phyloP scores from a whole-genome alignment of 1,140 invertebrate species.

The Pogonus chalceus region DNA sequence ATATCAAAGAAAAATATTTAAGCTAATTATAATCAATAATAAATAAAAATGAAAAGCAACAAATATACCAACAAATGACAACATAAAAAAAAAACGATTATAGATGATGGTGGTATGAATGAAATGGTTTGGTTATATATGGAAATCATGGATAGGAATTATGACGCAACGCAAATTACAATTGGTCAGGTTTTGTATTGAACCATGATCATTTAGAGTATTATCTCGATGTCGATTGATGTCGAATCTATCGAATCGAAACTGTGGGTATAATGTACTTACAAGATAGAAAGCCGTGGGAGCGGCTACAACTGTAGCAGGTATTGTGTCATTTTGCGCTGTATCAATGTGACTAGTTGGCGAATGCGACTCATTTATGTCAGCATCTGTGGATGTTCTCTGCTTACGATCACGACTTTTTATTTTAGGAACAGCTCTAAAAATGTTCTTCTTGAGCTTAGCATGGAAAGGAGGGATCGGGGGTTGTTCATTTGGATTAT shows the following conservation, averaged over 20 bases:
- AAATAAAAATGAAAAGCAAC: no score
- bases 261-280: no score
- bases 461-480: constrained; percentile 14
- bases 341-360: constrained; percentile 8
- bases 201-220: no score
- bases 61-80: no score
- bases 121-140: constrained; percentile 4
- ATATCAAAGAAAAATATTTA: no score
- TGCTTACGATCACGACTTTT: constrained; percentile 21
- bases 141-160: neutral
- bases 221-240: no score
- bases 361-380: constrained; percentile 7
- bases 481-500: neutral
- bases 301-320: neutral
- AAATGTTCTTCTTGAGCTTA: constrained; percentile 27
- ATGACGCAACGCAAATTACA: neutral
- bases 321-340: neutral
- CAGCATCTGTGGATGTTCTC: constrained; percentile 10
- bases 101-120: no score
- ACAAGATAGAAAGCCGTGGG: constrained; percentile 4
- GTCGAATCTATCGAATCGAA: no score
- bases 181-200: constrained; percentile 2
- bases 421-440: constrained; percentile 28
- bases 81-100: no score
- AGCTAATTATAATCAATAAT: no score